Percentiles rank a stretch among this genome's conserved stretches.
Evolutionary conservation across 2,888 invertebrate species (phyloP).

Genomic region (Gasteruption jaculator): DNA sequence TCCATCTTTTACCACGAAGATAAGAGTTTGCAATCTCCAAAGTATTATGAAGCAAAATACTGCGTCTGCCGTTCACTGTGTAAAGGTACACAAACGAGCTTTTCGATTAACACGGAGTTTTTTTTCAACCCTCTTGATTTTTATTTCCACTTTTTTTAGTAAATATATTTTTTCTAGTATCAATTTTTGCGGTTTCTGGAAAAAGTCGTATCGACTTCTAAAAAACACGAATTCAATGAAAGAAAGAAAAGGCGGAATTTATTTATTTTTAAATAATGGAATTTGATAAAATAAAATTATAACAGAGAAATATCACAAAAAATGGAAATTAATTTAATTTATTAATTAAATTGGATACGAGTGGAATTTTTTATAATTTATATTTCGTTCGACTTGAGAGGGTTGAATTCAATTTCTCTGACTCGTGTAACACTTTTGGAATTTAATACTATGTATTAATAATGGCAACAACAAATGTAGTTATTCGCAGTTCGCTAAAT

Average conservation of each 20-base stretch:
- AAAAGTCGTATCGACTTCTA: neutral
- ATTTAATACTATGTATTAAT: too few species aligned
- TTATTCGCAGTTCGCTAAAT: too few species aligned
- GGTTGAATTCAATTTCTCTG: too few species aligned
- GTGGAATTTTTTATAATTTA: too few species aligned
- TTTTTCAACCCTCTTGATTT: too few species aligned
- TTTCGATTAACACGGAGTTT: too few species aligned
- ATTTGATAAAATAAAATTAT: constrained; percentile 14
- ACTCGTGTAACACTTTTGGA: too few species aligned
- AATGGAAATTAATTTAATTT: too few species aligned
- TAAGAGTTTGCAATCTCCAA: constrained; percentile 43
- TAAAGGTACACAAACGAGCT: constrained; percentile 38
- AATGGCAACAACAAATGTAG: too few species aligned
- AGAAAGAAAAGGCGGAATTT: neutral
- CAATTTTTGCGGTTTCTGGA: neutral
- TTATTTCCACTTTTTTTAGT: neutral
- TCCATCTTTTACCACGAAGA: constrained; percentile 46
- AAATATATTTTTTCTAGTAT: too few species aligned
- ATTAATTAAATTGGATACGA: too few species aligned
- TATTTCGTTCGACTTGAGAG: too few species aligned
- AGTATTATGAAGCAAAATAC: constrained; percentile 45
- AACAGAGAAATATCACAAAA: neutral
- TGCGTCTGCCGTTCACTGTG: constrained; percentile 41
- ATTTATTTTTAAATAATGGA: constrained; percentile 2
- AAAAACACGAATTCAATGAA: neutral